Evolutionary conservation across 2,797 vertebrate species (phyloP).

Genomic region (Phrynocephalus vlangalii): DNA sequence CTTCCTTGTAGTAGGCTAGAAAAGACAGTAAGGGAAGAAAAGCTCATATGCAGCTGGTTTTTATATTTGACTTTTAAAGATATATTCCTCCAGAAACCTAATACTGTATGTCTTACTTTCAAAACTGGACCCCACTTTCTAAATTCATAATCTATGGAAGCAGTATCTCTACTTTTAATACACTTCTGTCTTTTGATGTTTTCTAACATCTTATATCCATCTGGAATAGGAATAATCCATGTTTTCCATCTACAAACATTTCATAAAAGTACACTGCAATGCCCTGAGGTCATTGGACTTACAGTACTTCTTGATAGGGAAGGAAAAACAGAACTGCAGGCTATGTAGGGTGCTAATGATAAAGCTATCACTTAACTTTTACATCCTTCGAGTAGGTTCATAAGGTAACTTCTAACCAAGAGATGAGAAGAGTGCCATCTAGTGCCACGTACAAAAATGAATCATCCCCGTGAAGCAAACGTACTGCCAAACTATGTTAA

Average conservation of each 20-base stretch:
- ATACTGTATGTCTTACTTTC: background rate
- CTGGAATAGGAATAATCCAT: background rate
- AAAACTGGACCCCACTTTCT: background rate
- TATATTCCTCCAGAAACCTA: background rate
- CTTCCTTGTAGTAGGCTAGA: background rate
- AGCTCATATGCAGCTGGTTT: too few relatives aligned
- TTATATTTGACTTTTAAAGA: background rate
- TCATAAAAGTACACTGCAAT: background rate
- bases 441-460: constrained; percentile 2
- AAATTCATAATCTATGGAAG: background rate
- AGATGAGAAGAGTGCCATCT: constrained; percentile 30
- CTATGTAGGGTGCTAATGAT: background rate
- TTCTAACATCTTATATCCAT: background rate
- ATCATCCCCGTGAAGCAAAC: background rate
- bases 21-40: too few relatives aligned
- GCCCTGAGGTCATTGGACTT: background rate
- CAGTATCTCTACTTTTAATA: background rate
- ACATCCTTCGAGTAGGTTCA: background rate
- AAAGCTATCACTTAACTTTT: background rate
- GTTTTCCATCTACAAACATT: background rate
- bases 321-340: background rate
- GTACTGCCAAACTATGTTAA: background rate
- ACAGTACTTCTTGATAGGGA: background rate
- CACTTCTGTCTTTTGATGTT: background rate
- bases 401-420: background rate